Conservation (phyloP, 2,113 vertebrate genomes). For the western clawed frog (Xenopus tropicalis) region DNA sequence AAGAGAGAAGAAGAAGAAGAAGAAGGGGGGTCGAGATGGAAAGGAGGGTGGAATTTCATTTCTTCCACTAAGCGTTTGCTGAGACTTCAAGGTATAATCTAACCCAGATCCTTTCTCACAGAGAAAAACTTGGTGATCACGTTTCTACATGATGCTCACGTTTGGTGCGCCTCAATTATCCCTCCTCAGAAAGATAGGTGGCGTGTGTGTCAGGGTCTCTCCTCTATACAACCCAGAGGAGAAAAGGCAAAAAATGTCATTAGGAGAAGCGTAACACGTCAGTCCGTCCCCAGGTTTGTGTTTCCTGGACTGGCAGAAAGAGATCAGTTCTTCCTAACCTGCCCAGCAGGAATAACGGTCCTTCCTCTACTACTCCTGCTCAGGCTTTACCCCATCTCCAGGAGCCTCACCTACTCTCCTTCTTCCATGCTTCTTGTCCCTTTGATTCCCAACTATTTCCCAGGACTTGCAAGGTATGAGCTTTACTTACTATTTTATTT, state of each 20-base stretch:
- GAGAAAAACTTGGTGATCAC: slow-evolving; percentile 83
- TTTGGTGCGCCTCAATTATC: slow-evolving; percentile 98
- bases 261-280: slow-evolving; percentile 99
- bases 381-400: no score
- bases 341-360: slow-evolving; percentile 98
- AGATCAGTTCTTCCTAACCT: slow-evolving; percentile 99
- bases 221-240: slow-evolving; percentile 85
- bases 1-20: slow-evolving; percentile 1
- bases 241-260: slow-evolving; percentile 99
- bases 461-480: slow-evolving; percentile 82
- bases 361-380: slow-evolving; percentile 47
- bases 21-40: slow-evolving; percentile 52
- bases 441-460: slow-evolving; percentile 76
- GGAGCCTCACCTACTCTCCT: slow-evolving; percentile 75
- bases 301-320: slow-evolving; percentile 99
- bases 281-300: slow-evolving; percentile 99
- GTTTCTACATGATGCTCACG: slow-evolving; percentile 98
- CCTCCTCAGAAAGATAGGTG: slow-evolving; percentile 99
- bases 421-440: slow-evolving; percentile 79
- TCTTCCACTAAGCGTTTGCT: slow-evolving; percentile 59
- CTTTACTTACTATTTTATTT: slow-evolving; percentile 51
- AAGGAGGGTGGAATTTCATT: slow-evolving; percentile 78
- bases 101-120: slow-evolving; percentile 89
- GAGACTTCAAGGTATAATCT: slow-evolving; percentile 87
- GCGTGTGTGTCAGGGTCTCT: slow-evolving; percentile 97